Evolutionary conservation across 92 coral and sea anemone genomes (phyloP), one percentile per base, ranked within the genome.

Genomic region (Zoanthus gigantus): DNA sequence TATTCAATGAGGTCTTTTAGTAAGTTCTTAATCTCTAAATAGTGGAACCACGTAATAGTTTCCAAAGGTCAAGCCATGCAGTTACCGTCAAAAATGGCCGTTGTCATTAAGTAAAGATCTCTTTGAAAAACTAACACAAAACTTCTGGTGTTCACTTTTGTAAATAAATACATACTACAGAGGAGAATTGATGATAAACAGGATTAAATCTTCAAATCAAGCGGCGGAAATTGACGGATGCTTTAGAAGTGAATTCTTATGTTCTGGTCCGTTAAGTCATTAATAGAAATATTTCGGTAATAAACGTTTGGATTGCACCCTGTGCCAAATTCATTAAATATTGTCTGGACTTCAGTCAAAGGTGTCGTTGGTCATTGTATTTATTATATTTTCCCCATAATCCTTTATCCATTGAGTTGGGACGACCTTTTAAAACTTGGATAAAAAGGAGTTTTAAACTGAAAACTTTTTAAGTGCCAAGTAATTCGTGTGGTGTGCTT

Each of bases 161-260:
- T 81, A 81, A 81, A 81, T 81, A 81, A 81, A 81, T 81, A 81
- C 46, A 65, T 42, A 50, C 75, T 46, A 45, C 85, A 61, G 44
- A 66, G 58, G 37, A 81, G 58, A 81, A 81, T 66, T 81, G 75
- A 66, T 81, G 58, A 65, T 81, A 81, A 81, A 81, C 75, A 65
- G 85, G 85, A 81, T 81, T 81, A 81, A 81, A 46, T 81, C 85
- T 61, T 81, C 85, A 81, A 65, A 45, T 81, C 74, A 61, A 66
- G 85, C 85, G 85, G 85, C 85, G 85, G 85, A 81, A 81, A 81
- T 66, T 81, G 71, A 44, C 85, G 75, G 85, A 66, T 71, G 65
- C 85, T 46, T 80, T 66, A 66, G 85, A 81, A 65, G 85, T 81
- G 74, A 81, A 63, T 47, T 28, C 74, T 44, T 81, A 71, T 66